These are phyloP conservation scores for Lates calcarifer DNA, from an alignment of 2,113 vertebrate species.

Conservation along the genomic window DNA sequence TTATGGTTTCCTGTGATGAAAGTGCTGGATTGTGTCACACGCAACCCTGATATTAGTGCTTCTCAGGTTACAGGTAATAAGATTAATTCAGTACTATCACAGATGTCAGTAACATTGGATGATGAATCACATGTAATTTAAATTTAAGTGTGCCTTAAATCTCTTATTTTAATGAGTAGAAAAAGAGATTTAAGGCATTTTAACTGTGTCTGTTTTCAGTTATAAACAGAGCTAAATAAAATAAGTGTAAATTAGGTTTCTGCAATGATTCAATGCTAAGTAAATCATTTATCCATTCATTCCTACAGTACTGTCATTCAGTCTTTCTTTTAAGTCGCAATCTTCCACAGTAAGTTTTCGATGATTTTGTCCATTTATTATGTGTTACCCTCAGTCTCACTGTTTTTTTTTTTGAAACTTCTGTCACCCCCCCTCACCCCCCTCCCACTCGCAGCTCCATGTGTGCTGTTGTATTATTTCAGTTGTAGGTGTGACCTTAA, in stretches of 20 bases:
- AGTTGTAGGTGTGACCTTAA: neutral
- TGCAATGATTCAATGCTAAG: no score
- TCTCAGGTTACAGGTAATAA: neutral
- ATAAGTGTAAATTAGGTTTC: no score
- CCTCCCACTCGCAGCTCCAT: neutral
- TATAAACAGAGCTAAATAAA: no score
- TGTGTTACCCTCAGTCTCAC: no score
- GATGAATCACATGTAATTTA: neutral
- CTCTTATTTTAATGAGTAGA: no score
- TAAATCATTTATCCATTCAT: neutral
- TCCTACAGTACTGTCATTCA: neutral
- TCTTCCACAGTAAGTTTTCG: neutral
- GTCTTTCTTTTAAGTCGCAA: neutral
- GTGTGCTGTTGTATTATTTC: slow-evolving; percentile 19
- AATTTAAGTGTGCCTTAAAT: no score
- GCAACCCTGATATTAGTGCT: neutral
- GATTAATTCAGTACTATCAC: neutral
- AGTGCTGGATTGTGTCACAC: neutral
- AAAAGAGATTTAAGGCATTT: no score
- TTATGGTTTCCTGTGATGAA: neutral
- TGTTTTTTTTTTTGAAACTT: no score
- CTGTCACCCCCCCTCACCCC: no score
- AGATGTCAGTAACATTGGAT: neutral
- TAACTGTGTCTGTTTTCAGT: no score
- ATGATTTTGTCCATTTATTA: neutral